Evolutionary conservation across 1,140 invertebrate genomes (phyloP), one percentile per base, ranked within the genome.

Genomic region (Delia radicum): DNA sequence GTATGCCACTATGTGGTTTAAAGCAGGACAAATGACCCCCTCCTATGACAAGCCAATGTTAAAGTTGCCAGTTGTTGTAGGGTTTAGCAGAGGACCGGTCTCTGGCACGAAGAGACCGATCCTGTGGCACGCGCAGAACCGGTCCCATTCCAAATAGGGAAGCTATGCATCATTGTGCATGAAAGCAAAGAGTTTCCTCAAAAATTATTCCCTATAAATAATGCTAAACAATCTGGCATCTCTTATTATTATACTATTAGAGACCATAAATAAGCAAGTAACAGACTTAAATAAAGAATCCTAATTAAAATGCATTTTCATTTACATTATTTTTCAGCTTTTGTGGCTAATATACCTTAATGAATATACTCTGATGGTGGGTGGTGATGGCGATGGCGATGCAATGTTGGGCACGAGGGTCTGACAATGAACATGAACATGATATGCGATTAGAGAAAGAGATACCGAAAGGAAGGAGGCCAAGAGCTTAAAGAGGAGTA

Each of bases 221-320:
- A 74, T 31, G 21, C n/a, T 1, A 10, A 26, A 26, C 33, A 67
- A 65, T 3, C 33, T 69, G 74, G 74, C 74, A 75, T 29, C 74
- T 46, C 74, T 46, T 3, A 21, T 24, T 55, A 21, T 55, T 4
- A 63, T 8, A 31, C 46, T 42, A 75, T 75, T 69, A 75, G 33
- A 69, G 37, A 74, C 28, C n/a, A n/a, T n/a, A n/a, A n/a, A n/a
- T n/a, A n/a, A n/a, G n/a, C 73, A 24, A 74, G 18, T 10, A 18
- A 55, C 63, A 12, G 27, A 65, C 29, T 81, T 81, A 80, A 78
- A 78, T 81, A 81, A 84, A 84, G 84, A 82, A 81, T 81, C 82
- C 82, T 84, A 84, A 84, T 84, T 84, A 84, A 84, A 84, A 84
- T 84, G 82, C 82, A 84, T 82, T 84, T 84, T 84, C 80, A 84